Conservation (phyloP, 1,140 invertebrate genomes). For the Drosophila melanogaster region DNA sequence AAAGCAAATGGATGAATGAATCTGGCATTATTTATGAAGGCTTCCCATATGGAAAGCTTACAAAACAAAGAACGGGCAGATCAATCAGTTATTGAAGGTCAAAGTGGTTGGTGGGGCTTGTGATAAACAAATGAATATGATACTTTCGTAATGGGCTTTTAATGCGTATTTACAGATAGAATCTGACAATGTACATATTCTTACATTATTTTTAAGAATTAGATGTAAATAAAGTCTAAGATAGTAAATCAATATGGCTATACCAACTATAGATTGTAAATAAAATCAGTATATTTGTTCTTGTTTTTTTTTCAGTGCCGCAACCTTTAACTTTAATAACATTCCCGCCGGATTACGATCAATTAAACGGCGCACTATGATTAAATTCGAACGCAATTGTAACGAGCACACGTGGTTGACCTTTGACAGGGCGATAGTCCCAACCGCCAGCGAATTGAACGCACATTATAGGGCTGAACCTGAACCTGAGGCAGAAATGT, state of each 20-base stretch:
- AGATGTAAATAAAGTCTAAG: no score
- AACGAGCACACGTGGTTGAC: conserved; percentile 35
- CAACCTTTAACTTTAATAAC: conserved; percentile 13
- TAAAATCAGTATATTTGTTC: not conserved
- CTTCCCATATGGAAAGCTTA: conserved; percentile 6
- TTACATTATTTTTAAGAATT: no score
- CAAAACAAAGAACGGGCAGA: conserved; percentile 15
- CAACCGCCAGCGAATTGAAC: conserved; percentile 23
- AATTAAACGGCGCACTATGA: conserved; percentile 24
- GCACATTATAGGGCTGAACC: conserved; percentile 26
- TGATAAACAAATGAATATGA: not conserved
- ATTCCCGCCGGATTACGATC: not conserved
- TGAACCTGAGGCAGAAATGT: conserved; percentile 34
- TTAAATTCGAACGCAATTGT: conserved; percentile 10
- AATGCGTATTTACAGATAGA: not conserved
- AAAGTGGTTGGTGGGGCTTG: conserved; percentile 5
- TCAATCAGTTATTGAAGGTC: conserved; percentile 30
- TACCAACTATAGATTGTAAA: no score
- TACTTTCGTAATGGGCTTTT: not conserved
- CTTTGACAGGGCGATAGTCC: conserved; percentile 41
- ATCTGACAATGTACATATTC: no score
- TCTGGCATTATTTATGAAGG: not conserved
- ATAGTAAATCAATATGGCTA: no score
- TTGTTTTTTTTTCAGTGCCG: not conserved
- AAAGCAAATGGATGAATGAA: conserved; percentile 18